Percentiles rank a stretch among this genome's conserved stretches.
These are phyloP conservation scores for Hydra vulgaris DNA, from an alignment of 30 jellyfish, hydroid and myxozoan genomes.

Conservation along the genomic window DNA sequence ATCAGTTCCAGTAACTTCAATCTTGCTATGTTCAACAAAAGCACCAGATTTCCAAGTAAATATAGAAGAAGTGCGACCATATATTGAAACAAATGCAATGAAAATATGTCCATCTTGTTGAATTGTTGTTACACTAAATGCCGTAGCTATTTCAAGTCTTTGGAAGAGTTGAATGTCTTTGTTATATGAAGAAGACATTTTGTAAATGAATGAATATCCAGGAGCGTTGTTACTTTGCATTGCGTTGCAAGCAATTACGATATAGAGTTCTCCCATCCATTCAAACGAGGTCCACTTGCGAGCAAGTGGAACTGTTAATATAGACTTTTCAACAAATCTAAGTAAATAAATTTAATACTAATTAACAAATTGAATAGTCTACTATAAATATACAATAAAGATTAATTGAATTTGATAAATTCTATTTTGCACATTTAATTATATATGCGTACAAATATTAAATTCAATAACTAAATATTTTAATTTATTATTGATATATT, in stretches of 20 bases:
- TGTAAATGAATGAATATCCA: constrained; percentile 48
- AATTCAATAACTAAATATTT: no score
- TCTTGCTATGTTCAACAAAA: constrained; percentile 36
- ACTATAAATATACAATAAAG: no score
- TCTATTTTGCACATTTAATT: no score
- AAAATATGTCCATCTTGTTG: constrained; percentile 27
- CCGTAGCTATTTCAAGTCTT: constrained; percentile 46
- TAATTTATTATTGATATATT: no score
- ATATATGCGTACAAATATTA: no score
- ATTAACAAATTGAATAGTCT: no score
- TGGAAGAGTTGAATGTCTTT: constrained; percentile 45
- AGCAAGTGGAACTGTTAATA: constrained; percentile 39
- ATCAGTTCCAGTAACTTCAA: constrained; percentile 61
- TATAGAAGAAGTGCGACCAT: constrained; percentile 42
- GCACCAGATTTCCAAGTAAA: constrained; percentile 41
- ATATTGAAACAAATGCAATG: constrained; percentile 15
- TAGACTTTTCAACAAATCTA: constrained; percentile 38
- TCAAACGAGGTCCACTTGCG: constrained; percentile 83
- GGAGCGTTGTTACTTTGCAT: not conserved
- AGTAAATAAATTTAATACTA: not conserved
- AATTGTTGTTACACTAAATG: constrained; percentile 59
- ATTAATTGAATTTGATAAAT: no score
- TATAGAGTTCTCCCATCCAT: constrained; percentile 34
- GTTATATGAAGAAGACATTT: constrained; percentile 2
- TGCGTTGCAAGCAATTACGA: constrained; percentile 75